Base-by-base conservation (phyloP, 2,113 vertebrate species). In the Loxodonta africana region DNA sequence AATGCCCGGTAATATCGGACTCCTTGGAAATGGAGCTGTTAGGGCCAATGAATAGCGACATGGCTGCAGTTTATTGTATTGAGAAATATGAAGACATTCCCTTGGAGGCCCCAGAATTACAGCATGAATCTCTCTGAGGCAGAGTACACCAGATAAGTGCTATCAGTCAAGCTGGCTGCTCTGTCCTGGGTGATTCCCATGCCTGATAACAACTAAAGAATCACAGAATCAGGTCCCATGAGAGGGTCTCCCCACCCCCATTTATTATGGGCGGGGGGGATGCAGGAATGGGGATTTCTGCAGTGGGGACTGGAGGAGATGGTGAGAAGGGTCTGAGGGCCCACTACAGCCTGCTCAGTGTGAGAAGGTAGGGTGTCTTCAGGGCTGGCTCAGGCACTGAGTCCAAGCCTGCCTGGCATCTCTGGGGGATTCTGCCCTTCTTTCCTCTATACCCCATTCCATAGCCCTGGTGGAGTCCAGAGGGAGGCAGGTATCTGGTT, bases 21-120 rank as follows among this genome's bases (percentile, higher is more conserved):
- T 91, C 37, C 93, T 46, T 90, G 69, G 60, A 90, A 90, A 91
- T 51, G 65, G 88, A 85, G 77, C 80, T 96, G 41, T 88, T 88
- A 83, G 60, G 78, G 21, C 44, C 83, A 53, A n/a, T 73, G 81
- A 67, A 92, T 26, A 73, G 84, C 51, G 69, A 0, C 37, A 5
- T 14, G 4, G 12, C 67, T 5, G 6, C 60, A 5, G 33, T 91
- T 94, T 84, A 2, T 77, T 15, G 0, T 67, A 46, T 6, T 89
- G 48, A 95, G 83, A 83, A 82, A 7, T 8, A 74, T 0, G 14
- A 85, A 67, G 80, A 53, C 8, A 1, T 93, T 96, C 60, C 76
- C 91, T 25, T 0, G 0, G 62, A 87, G 46, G 33, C n/a, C 21
- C 65, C 23, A 25, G 73, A 73, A 80, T 89, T 86, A 82, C 83